These are phyloP conservation scores for Drosophila kokeensis DNA, from an alignment of 2,888 invertebrate species.

Conservation along the genomic window DNA sequence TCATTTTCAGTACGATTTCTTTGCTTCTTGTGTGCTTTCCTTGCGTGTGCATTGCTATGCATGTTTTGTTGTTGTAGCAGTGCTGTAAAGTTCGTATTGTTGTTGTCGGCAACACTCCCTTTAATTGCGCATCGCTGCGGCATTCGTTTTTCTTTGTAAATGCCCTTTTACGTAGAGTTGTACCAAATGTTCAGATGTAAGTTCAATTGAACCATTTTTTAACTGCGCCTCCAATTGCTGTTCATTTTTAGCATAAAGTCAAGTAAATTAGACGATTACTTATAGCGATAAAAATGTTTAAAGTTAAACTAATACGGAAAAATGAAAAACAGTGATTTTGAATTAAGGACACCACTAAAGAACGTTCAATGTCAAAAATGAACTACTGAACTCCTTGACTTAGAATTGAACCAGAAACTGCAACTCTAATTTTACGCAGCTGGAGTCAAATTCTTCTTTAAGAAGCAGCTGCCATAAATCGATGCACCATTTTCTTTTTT, in stretches of 20 bases:
- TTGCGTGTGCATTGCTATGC: slow-evolving; percentile 74
- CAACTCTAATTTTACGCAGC: slow-evolving; percentile 3
- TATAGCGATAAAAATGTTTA: no score
- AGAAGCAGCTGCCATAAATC: slow-evolving; percentile 65
- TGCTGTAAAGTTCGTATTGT: slow-evolving; percentile 39
- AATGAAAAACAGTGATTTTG: not conserved
- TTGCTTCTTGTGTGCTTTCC: slow-evolving; percentile 29
- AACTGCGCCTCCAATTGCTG: not conserved
- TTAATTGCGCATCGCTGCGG: slow-evolving; percentile 73
- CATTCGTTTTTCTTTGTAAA: slow-evolving; percentile 44
- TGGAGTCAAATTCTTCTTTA: slow-evolving; percentile 31
- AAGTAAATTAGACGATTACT: not conserved
- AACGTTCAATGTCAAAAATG: not conserved
- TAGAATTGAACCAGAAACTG: not conserved
- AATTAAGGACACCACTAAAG: not conserved
- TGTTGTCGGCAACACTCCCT: slow-evolving; percentile 64
- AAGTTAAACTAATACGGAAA: not conserved
- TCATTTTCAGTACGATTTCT: slow-evolving; percentile 50
- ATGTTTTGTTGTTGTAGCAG: slow-evolving; percentile 38
- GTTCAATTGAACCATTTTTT: not conserved
- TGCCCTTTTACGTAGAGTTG: slow-evolving; percentile 32
- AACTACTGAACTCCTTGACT: not conserved
- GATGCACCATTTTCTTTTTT: slow-evolving; percentile 76
- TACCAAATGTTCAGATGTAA: not conserved
- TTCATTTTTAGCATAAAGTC: not conserved